Evolutionary conservation across 2,888 invertebrate genomes (phyloP), one percentile per base, ranked within the genome.

Genomic region (Ferrisia virgata): DNA sequence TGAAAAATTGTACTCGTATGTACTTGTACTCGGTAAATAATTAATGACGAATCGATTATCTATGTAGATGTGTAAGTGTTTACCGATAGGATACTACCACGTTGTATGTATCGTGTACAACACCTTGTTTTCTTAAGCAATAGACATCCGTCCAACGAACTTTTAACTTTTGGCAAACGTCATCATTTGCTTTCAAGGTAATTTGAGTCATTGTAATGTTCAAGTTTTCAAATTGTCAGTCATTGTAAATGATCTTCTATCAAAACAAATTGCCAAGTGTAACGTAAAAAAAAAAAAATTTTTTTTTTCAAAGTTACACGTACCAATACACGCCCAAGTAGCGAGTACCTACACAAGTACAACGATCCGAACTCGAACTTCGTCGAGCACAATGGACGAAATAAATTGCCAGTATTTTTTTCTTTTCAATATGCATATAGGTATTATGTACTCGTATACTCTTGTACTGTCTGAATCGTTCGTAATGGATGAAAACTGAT

Each of bases 151-250:
- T 76, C 31, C 72, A 76, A 76, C 72, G 72, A 76, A 76, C 72
- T 76, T 76, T 36, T 36, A 36, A 76, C 72, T 25, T 76, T 76
- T 76, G 72, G 72, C 72, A 76, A 76, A 22, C 72, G 36, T 76
- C 72, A 76, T 76, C 18, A 76, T 76, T 76, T 69, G 33, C 72
- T 76, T 76, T 76, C 72, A 76, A 76, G 72, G 72, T 76, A 76
- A 76, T 76, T 76, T 36, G 72, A 76, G 72, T 76, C 72, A 76
- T 76, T 76, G 72, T 76, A 36, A 76, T 76, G 36, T 76, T 76
- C 18, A 76, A 76, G 72, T 76, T 76, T 76, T 76, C 72, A 76
- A 76, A 76, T 76, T 76, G 72, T 76, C 72, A 76, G 72, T 76
- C 72, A 76, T 76, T 76, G 72, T 76, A 76, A 36, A 76, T 36